Base-by-base conservation (phyloP, 2,888 invertebrate genomes). In the Smittia aterrima region DNA sequence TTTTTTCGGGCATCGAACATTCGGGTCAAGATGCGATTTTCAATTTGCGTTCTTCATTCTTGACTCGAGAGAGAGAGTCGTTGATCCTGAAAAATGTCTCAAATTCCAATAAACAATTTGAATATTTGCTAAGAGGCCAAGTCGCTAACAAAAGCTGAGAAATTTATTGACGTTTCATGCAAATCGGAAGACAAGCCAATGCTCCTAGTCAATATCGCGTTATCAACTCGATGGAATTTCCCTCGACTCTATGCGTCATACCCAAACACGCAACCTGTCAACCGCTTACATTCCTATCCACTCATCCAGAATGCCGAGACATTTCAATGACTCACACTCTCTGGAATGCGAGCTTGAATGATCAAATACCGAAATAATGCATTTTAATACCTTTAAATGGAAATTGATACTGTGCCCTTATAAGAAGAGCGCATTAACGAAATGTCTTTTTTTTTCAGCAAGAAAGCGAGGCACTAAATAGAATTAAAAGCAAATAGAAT, bases 331-430 rank as follows among this genome's bases (percentile, higher is more conserved):
- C 66, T 66, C 66, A 66, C 16, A 38, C 32, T n/a, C 18, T 38
- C 18, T 66, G 66, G 66, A 66, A 66, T 66, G 66, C 32, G 7
- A 66, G 20, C n/a, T 47, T 47, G 66, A 38, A 66, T 66, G 66
- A 66, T 66, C 38, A 16, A 18, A 66, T 66, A 20, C 66, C 38
- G 32, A 38, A 66, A 66, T 32, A 66, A 66, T 66, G 66, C 66
- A 66, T 66, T n/a, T n/a, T 38, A n/a, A 47, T 16, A 16, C 47
- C n/a, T 47, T 32, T 6, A 32, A 32, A 18, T 22, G 62, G 25
- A 25, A 25, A 64, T 16, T 64, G 62, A 64, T 64, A 64, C 25
- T 64, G 62, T 64, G 62, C 62, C 62, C 62, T 64, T 64, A 64
- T 64, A 64, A 25, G 62, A 64, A 6, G n/a, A 20, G 24, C 25